Conservation (phyloP, 2,113 vertebrate genomes). For the Brachyhypopomus gauderio region DNA sequence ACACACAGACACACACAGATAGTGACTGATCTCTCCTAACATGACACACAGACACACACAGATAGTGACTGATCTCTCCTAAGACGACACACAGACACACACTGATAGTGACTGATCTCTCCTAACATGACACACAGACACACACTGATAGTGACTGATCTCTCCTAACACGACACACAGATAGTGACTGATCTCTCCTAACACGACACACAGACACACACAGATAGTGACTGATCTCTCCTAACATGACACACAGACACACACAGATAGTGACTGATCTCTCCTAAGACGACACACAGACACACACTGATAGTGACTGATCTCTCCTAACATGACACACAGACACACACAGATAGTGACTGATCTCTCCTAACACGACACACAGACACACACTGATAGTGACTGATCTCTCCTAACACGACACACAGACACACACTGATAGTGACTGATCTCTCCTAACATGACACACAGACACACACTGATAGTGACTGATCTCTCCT, state of each 20-base stretch:
- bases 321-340: conserved; percentile 73
- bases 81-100: conserved; percentile 20
- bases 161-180: conserved; percentile 16
- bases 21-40: conserved; percentile 81
- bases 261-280: conserved; percentile 55
- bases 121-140: conserved; percentile 12
- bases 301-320: conserved; percentile 74
- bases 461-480: conserved; percentile 34
- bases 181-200: background rate
- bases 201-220: background rate
- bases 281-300: conserved; percentile 69
- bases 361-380: conserved; percentile 1
- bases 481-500: no score
- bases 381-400: background rate
- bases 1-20: conserved; percentile 54
- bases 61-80: background rate
- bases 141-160: background rate
- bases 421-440: conserved; percentile 25
- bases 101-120: no score
- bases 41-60: conserved; percentile 42
- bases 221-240: no score
- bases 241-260: background rate
- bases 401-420: no score
- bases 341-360: conserved; percentile 7
- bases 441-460: background rate